Base-by-base conservation (phyloP, 2,888 invertebrate genomes). In the Augiades crinisus region DNA sequence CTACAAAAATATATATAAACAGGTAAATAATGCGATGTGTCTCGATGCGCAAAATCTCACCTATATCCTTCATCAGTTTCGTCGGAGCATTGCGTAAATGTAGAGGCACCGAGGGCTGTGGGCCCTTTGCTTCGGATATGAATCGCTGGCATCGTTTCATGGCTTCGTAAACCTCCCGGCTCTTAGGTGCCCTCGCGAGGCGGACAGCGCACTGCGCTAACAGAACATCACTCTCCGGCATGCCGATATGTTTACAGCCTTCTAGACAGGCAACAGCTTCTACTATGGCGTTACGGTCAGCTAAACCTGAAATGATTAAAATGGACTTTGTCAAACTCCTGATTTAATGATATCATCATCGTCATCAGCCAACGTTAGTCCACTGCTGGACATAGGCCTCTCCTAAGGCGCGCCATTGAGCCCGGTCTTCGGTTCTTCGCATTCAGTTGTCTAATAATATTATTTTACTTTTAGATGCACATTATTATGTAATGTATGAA, bases 71-170 rank as follows among this genome's bases (percentile, higher is more conserved):
- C 95, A 95, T 95, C 0, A 96, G 81, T 72, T 91, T 93, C 0
- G 95, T 95, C 2, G 95, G 92, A n/a, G 95, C 95, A 81, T 96
- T 95, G 53, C 96, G 90, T 58, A 96, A 84, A 79, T 95, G 95
- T 54, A 96, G 81, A 0, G 96, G 96, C 4, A 96, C 94, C 0
- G 91, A 76, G 0, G 96, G 96, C 52, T 94, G 90, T 0, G 93
- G 89, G 0, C 95, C 96, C 67, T 93, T 91, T 8, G 92, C 90
- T 51, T 92, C 84, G 1, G 75, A 72, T 41, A 96, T 90, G 12
- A 90, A 76, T 33, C 74, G 71, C 70, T 94, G 93, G 12, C 95
- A 95, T 53, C 83, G 79, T 59, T 77, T 81, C 74, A 93, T 88
- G 0, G 93, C 93, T 46, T 77, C 65, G 60, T 92, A 92, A 52